These are phyloP conservation scores for Melanogrammus aeglefinus DNA, from an alignment of 2,797 vertebrate genomes.

Conservation along the genomic window DNA sequence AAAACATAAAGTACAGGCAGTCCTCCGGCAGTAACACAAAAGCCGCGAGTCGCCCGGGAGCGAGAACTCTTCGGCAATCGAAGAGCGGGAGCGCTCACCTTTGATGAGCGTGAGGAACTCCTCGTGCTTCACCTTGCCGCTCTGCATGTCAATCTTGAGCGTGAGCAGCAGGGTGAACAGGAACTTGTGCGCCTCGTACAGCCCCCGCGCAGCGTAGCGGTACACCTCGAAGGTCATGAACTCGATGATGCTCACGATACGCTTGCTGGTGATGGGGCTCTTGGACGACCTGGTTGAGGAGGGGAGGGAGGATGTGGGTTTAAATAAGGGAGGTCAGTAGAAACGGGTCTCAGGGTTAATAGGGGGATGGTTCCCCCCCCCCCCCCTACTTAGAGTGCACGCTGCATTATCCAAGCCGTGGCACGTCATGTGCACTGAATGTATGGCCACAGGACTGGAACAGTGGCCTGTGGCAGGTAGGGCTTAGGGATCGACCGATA, in stretches of 20 bases:
- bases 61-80: neutral
- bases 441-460: neutral
- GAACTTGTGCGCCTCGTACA: slow-evolving; percentile 95
- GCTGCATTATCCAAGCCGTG: neutral
- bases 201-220: slow-evolving; percentile 83
- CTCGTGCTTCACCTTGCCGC: slow-evolving; percentile 83
- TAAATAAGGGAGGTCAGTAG: neutral
- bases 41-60: neutral
- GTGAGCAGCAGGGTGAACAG: slow-evolving; percentile 90
- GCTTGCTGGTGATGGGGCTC: slow-evolving; percentile 89
- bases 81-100: slow-evolving; percentile 70
- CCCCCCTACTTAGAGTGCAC: neutral
- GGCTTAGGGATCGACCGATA: too few species aligned
- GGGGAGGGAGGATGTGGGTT: neutral
- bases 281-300: slow-evolving; percentile 77
- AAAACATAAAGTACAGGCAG: too few species aligned
- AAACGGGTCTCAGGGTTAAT: neutral
- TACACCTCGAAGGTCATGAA: slow-evolving; percentile 92
- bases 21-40: too few species aligned
- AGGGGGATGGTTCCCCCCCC: too few species aligned
- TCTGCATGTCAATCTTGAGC: slow-evolving; percentile 93
- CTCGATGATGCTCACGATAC: slow-evolving; percentile 89
- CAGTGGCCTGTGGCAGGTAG: neutral
- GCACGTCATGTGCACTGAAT: neutral
- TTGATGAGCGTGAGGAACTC: slow-evolving; percentile 94